Conservation (phyloP, 2,888 invertebrate species). For the Agrotis clavis region DNA sequence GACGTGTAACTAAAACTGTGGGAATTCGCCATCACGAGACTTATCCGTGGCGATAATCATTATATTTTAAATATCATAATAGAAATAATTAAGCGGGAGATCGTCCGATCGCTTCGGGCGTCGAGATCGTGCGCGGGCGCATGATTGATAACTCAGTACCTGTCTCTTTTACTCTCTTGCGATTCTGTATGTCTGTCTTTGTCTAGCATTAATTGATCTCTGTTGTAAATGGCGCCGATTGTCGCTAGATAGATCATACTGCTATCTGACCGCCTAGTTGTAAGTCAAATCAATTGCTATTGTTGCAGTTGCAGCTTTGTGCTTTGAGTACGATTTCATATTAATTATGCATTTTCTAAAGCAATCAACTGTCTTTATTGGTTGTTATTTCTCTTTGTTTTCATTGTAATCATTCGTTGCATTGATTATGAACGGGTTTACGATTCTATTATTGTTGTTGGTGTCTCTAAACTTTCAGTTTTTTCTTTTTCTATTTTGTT, state of each 20-base stretch:
- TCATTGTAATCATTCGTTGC: not conserved
- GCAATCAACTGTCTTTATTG: conserved; percentile 12
- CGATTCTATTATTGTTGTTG: not conserved
- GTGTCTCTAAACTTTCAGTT: not conserved
- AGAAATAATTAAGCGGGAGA: conserved; percentile 89
- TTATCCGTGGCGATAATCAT: conserved; percentile 82
- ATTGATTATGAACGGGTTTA: not conserved
- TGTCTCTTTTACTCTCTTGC: conserved; percentile 72
- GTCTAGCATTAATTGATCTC: conserved; percentile 87
- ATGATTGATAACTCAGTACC: conserved; percentile 87
- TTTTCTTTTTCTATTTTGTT: not conserved
- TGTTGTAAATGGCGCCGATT: conserved; percentile 87
- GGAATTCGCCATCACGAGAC: conserved; percentile 83
- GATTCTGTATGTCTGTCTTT: conserved; percentile 69
- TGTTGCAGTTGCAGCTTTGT: conserved; percentile 57
- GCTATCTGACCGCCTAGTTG: conserved; percentile 80
- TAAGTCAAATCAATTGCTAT: conserved; percentile 83
- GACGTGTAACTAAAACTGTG: conserved; percentile 77
- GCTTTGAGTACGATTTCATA: conserved; percentile 40
- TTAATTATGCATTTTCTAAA: conserved; percentile 33
- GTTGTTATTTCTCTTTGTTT: conserved; percentile 18
- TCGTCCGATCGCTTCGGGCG: conserved; percentile 86
- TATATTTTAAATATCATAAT: conserved; percentile 90
- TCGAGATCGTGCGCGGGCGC: conserved; percentile 86
- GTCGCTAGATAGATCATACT: conserved; percentile 86